Evolutionary conservation across 2,888 invertebrate species (phyloP), one percentile per base, ranked within the genome.

Genomic region (Antheraea yamamai): DNA sequence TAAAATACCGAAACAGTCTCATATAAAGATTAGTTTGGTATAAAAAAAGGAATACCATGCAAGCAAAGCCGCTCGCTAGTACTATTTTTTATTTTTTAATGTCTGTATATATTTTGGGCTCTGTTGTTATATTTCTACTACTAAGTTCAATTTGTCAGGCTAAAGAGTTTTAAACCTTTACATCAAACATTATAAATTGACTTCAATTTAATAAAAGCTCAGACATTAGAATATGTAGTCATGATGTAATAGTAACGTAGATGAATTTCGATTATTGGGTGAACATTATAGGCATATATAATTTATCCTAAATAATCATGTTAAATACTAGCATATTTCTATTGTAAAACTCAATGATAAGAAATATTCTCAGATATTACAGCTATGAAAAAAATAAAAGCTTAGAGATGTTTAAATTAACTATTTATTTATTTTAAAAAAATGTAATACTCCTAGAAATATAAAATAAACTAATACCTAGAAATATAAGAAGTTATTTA

Each of bases 381-480:
- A 30, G 23, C 18, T 4, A 23, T 61, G 4, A n/a, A 61, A 61
- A 66, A 66, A 66, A 26, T 61, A 66, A 66, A 66, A 26, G 64
- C 64, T 2, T 66, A 26, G 14, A 26, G 16, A 30, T 30, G 26
- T 66, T 66, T 66, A 30, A 30, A 66, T 66, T 26, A 2, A 66
- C 30, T 66, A 30, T 66, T 66, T 66, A 30, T 66, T 66, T 66
- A 66, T 66, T 66, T 39, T 14, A 30, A 66, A 30, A 66, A 61
- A 61, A 61, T 23, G 8, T 47, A 61, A 30, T 66, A 66, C 64
- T 66, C 4, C 16, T 66, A 66, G 26, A 66, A 66, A 26, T 26
- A 12, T 66, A 16, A 30, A 66, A 66, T 30, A 66, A 14, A 66
- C 30, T 66, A 66, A 26, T 66, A 4, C 16, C 64, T 66, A 66